Conservation (phyloP, 2,797 vertebrate species). For the Macroramphosus scolopax region DNA sequence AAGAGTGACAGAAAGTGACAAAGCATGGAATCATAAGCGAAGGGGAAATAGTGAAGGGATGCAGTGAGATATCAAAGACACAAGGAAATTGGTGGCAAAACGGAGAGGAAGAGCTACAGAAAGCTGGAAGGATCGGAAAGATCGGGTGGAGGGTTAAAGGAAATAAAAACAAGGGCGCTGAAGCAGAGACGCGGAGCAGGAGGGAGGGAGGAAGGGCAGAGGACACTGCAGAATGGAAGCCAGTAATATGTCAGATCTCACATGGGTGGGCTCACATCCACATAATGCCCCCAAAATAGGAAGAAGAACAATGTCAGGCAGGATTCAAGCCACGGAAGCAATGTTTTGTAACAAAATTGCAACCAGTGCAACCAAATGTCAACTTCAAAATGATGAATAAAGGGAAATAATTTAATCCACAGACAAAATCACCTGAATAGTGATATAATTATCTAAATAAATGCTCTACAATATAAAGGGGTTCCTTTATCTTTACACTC, state of each 20-base stretch:
- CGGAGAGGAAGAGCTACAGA: constrained; percentile 23
- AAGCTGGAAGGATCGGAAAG: too few species aligned
- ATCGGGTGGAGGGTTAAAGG: constrained; percentile 31
- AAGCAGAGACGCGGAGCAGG: constrained; percentile 12
- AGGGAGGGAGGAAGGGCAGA: constrained; percentile 52
- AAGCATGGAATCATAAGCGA: constrained; percentile 66
- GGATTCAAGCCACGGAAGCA: constrained; percentile 1
- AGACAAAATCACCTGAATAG: too few species aligned
- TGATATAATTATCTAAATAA: too few species aligned
- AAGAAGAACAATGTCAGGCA: constrained; percentile 37
- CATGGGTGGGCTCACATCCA: constrained; percentile 33
- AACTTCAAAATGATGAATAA: too few species aligned
- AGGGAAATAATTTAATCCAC: too few species aligned
- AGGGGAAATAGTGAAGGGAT: too few species aligned
- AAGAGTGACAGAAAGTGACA: constrained; percentile 69
- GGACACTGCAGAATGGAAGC: constrained; percentile 65
- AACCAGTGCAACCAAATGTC: too few species aligned
- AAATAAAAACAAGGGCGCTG: constrained; percentile 27
- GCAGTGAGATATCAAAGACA: constrained; percentile 25
- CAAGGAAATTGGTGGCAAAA: constrained; percentile 18
- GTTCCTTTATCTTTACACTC: too few species aligned
- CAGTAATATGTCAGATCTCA: constrained; percentile 64
- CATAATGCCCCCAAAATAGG: constrained; percentile 25
- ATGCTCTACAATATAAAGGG: too few species aligned
- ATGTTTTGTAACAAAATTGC: background rate